Conservation (phyloP, 1,140 invertebrate genomes). For the Leptinotarsa texana region DNA sequence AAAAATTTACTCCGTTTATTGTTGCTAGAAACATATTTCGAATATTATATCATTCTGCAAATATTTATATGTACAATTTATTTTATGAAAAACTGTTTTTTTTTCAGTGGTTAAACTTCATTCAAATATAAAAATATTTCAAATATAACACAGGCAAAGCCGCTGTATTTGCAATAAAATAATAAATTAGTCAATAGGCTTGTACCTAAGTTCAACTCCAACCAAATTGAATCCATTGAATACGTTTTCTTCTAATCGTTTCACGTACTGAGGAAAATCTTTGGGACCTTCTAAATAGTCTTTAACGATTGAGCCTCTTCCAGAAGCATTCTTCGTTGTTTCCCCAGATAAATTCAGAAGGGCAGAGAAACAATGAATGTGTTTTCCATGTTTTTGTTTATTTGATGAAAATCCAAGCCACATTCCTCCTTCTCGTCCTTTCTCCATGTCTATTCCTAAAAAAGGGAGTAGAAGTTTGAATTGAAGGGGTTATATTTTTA, state of each 20-base stretch:
- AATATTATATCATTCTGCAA: too few relatives aligned
- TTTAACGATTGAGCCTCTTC: slow-evolving; percentile 70
- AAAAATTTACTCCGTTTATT: too few relatives aligned
- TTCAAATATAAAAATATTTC: too few relatives aligned
- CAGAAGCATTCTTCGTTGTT: slow-evolving; percentile 57
- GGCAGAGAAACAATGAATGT: slow-evolving; percentile 58
- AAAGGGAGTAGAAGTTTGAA: too few relatives aligned
- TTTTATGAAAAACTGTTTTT: too few relatives aligned
- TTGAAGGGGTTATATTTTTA: too few relatives aligned
- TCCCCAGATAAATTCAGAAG: slow-evolving; percentile 71
- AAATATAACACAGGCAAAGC: too few relatives aligned
- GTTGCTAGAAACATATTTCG: too few relatives aligned
- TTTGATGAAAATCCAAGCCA: slow-evolving; percentile 68
- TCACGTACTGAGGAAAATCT: slow-evolving; percentile 60
- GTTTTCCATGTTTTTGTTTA: slow-evolving; percentile 32
- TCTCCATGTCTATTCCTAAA: slow-evolving; percentile 71
- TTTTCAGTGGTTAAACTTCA: too few relatives aligned
- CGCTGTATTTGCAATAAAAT: too few relatives aligned
- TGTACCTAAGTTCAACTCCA: slow-evolving; percentile 66
- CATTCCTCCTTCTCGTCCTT: slow-evolving; percentile 73
- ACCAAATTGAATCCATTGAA: slow-evolving; percentile 74
- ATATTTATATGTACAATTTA: too few relatives aligned
- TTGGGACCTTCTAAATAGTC: slow-evolving; percentile 64
- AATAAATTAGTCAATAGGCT: too few relatives aligned
- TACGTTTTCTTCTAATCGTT: slow-evolving; percentile 60